phyloP scores from a whole-genome alignment of 2,113 vertebrate species.

The Neolamprologus toae region DNA sequence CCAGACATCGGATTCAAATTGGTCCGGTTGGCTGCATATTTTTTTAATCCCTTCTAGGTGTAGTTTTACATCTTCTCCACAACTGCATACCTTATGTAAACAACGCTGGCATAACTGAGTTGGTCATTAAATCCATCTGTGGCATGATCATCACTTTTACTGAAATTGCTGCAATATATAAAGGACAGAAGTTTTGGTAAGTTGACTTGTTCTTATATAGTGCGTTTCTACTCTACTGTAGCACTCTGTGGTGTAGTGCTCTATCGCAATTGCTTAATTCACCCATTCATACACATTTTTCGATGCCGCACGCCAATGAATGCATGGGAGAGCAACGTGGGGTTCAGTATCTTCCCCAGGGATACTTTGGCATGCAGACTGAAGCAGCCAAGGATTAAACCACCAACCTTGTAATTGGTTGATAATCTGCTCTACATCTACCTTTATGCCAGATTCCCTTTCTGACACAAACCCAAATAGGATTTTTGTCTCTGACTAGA shows the following conservation, averaged over 20 bases:
- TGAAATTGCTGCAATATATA: not conserved
- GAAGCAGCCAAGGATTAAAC: not conserved
- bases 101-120: not conserved
- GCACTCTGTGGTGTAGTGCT: not conserved
- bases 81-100: not conserved
- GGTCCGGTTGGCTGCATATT: not conserved
- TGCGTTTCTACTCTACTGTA: fast-evolving
- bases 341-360: not conserved
- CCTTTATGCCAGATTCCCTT: not conserved
- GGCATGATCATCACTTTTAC: not conserved
- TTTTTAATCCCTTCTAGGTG: not conserved
- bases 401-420: not conserved
- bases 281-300: not conserved
- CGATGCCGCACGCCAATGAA: fast-evolving
- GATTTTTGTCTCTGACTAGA: fast-evolving
- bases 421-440: not conserved
- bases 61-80: not conserved
- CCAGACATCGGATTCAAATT: not conserved
- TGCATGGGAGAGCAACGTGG: not conserved
- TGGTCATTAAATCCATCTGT: not conserved
- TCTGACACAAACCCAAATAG: not conserved
- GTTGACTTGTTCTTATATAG: not conserved
- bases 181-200: not conserved
- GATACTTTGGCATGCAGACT: not conserved
- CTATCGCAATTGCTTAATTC: not conserved